Percentiles rank a stretch among this genome's conserved stretches.
Conservation (phyloP, 2,888 invertebrate species). For the Oscheius onirici region DNA sequence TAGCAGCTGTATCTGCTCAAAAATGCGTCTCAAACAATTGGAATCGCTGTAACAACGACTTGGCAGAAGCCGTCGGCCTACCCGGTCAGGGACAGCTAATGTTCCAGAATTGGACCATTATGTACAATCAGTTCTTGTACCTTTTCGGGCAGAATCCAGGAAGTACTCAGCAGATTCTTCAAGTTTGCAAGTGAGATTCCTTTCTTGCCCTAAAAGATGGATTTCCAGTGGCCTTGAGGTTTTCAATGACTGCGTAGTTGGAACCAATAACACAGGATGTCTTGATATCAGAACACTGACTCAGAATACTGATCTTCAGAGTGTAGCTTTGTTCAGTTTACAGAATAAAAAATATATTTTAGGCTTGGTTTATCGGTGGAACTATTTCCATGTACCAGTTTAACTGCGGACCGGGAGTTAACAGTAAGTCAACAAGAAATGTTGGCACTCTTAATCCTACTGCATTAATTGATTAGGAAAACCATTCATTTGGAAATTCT, state of each 20-base stretch:
- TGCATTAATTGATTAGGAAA: too few relatives aligned
- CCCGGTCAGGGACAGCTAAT: constrained; percentile 20
- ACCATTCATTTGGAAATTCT: too few relatives aligned
- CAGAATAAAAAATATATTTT: not conserved
- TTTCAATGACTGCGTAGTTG: constrained; percentile 47
- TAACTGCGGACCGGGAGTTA: constrained; percentile 55
- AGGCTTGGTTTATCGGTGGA: constrained; percentile 47
- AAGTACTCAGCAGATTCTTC: constrained; percentile 38
- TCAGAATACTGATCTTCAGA: constrained; percentile 46
- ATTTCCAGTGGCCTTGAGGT: constrained; percentile 43
- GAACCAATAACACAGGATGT: constrained; percentile 36
- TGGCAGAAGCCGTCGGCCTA: not conserved
- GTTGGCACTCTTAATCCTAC: too few relatives aligned
- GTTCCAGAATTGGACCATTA: constrained; percentile 47
- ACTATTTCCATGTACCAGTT: constrained; percentile 46
- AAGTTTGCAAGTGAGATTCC: constrained; percentile 47
- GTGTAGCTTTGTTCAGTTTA: constrained; percentile 33
- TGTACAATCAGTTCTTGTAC: constrained; percentile 51
- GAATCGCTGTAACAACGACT: constrained; percentile 4
- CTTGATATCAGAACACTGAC: constrained; percentile 37
- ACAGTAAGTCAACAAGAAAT: constrained; percentile 37
- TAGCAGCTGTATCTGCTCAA: not conserved
- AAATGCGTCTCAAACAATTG: not conserved
- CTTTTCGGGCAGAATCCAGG: constrained; percentile 48
- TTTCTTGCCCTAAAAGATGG: not conserved